A percentile compares a stretch with the other conserved stretches of the same genome.
phyloP scores from a whole-genome alignment of 1,140 invertebrate species.

The Drosophila leontia region DNA sequence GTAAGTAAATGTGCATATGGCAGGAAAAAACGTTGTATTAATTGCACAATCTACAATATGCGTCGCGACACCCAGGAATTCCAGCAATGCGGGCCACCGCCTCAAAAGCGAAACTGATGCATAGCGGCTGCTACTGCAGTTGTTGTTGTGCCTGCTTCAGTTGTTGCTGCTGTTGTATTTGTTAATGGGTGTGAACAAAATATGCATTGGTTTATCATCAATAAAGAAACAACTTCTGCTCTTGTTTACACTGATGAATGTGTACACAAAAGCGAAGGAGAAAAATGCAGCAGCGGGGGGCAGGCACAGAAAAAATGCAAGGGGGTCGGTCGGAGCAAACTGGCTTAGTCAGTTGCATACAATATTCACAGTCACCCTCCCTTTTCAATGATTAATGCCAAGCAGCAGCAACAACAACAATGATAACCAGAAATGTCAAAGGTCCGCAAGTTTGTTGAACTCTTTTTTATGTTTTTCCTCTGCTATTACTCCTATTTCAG shows the following conservation, averaged over 20 bases:
- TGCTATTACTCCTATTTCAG: slow-evolving; percentile 20
- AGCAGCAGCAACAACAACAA: slow-evolving; percentile 20
- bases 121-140: slow-evolving; percentile 7
- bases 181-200: slow-evolving; percentile 79
- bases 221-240: slow-evolving; percentile 58
- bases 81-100: slow-evolving; percentile 74
- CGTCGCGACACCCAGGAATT: slow-evolving; percentile 65
- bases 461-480: slow-evolving; percentile 34
- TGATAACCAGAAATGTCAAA: slow-evolving; percentile 69
- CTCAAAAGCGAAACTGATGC: slow-evolving; percentile 57
- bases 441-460: slow-evolving; percentile 69
- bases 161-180: slow-evolving; percentile 46
- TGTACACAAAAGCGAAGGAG: slow-evolving; percentile 50
- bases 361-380: slow-evolving; percentile 45
- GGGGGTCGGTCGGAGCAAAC: slow-evolving; percentile 26
- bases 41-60: slow-evolving; percentile 71
- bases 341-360: slow-evolving; percentile 50
- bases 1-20: slow-evolving; percentile 61
- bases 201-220: slow-evolving; percentile 80
- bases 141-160: slow-evolving; percentile 32
- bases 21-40: slow-evolving; percentile 67
- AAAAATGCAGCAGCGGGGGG: slow-evolving; percentile 37
- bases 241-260: slow-evolving; percentile 76
- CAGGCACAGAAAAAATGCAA: slow-evolving; percentile 13
- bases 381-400: slow-evolving; percentile 74